Conservation (phyloP, 2,113 vertebrate genomes). For the Pollachius pollachius region DNA sequence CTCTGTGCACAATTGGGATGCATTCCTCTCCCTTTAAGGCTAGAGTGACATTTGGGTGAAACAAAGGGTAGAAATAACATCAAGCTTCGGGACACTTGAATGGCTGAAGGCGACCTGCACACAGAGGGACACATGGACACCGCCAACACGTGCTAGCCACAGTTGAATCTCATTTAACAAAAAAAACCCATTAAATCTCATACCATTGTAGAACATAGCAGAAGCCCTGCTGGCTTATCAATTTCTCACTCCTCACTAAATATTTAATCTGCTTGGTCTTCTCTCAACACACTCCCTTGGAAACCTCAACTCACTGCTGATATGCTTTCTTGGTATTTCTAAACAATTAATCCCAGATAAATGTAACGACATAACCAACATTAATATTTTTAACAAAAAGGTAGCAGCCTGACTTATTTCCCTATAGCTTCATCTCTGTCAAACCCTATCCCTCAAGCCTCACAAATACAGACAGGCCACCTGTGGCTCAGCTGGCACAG, state of each 20-base stretch:
- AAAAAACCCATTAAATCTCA: not conserved
- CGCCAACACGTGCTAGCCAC: not conserved
- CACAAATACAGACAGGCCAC: not conserved
- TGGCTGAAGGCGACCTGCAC: not conserved
- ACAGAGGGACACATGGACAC: not conserved
- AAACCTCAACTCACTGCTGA: not conserved
- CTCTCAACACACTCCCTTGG: not conserved
- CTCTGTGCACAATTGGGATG: not conserved
- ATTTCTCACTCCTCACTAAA: constrained; percentile 4
- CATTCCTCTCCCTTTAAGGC: not conserved
- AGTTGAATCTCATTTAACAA: not conserved
- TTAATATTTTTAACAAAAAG: not conserved
- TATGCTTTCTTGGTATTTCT: not conserved
- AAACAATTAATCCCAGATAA: constrained; percentile 1
- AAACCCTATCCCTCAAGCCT: not conserved
- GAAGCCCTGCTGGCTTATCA: not conserved
- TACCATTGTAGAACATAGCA: not conserved
- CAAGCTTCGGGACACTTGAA: not conserved
- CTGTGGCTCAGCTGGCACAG: constrained; percentile 5
- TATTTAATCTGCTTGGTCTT: constrained; percentile 1
- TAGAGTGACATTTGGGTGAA: not conserved
- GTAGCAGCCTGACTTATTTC: not conserved
- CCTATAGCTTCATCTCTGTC: not conserved
- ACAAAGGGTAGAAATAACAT: not conserved
- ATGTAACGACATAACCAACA: not conserved